Base-by-base conservation (phyloP, 2,113 vertebrate genomes). In the Antechinus flavipes region DNA sequence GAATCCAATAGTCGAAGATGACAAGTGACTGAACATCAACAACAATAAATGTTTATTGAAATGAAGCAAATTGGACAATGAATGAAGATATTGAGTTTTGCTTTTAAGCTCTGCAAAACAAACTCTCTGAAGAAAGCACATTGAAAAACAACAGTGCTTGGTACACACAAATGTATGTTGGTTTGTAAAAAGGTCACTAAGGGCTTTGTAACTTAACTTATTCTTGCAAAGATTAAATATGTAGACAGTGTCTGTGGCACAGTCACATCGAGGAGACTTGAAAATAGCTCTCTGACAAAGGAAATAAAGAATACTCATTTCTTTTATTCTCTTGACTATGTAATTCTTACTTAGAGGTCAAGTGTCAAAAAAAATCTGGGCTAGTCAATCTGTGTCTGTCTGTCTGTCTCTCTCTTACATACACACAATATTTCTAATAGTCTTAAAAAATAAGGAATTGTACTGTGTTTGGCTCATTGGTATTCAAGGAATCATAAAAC, bases 51-150 rank as follows among this genome's bases (percentile, higher is more conserved):
- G 11, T 12, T 35, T 68, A 68, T 68, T 68, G 68, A 84, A 42
- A 22, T 1, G 5, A n/a, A 84, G n/a, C 22, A n/a, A 84, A 76
- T 22, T 84, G 35, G 68, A 42, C 35, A 10, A 42, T 8, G n/a
- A 84, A 84, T 42, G 68, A 84, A 84, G n/a, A 84, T 22, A 84
- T 2, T 8, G 19, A n/a, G 90, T 68, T 25, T 93, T 91, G 58
- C 30, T 95, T 96, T 94, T 25, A 93, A 95, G 91, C 22, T 91
- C 95, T 93, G 53, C 90, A 90, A 95, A 91, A 53, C 42, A 26
- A 35, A 89, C n/a, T 93, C 50, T 90, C 92, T 90, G 92, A 96
- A 95, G 95, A 49, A 95, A 95, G 8, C 54, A 91, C 6, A 58
- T 8, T 92, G 25, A 95, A 94, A 92, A 68, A 42, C n/a, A 27